Evolutionary conservation across 2,113 vertebrate genomes (phyloP).

Genomic region (Pionites leucogaster): DNA sequence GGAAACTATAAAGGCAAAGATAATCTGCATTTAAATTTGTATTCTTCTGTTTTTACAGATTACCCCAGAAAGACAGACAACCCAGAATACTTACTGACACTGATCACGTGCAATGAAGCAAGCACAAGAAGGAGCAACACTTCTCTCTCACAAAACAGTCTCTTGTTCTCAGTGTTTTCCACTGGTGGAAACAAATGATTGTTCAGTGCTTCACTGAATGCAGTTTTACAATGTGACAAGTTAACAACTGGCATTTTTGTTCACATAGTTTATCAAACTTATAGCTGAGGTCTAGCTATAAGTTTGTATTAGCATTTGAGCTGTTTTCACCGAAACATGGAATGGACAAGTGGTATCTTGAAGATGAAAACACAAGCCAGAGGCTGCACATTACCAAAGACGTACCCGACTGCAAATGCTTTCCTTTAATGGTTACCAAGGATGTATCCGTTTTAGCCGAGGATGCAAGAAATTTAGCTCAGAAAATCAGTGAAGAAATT

Average conservation of each 20-base stretch:
- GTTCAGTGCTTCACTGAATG: neutral
- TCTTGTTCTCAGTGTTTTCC: constrained; percentile 34
- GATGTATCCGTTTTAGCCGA: neutral
- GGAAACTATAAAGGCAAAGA: neutral
- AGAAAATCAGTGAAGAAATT: neutral
- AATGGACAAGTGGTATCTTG: neutral
- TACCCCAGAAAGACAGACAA: neutral
- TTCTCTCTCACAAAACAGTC: neutral
- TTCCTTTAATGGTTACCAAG: neutral
- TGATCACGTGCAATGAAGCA: neutral
- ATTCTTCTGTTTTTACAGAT: neutral
- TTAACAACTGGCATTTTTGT: constrained; percentile 2
- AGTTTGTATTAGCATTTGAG: neutral
- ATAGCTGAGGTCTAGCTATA: neutral
- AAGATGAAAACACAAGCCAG: neutral
- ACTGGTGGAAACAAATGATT: neutral
- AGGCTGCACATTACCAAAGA: neutral
- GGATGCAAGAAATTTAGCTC: neutral
- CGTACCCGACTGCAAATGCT: neutral
- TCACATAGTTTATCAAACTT: neutral
- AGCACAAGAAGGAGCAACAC: neutral
- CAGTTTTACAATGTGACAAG: neutral
- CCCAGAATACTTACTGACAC: neutral
- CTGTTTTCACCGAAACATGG: accelerated
- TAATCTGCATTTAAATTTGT: neutral